Base-by-base conservation (phyloP, 2,113 vertebrate species). In the Elachura formosa region DNA sequence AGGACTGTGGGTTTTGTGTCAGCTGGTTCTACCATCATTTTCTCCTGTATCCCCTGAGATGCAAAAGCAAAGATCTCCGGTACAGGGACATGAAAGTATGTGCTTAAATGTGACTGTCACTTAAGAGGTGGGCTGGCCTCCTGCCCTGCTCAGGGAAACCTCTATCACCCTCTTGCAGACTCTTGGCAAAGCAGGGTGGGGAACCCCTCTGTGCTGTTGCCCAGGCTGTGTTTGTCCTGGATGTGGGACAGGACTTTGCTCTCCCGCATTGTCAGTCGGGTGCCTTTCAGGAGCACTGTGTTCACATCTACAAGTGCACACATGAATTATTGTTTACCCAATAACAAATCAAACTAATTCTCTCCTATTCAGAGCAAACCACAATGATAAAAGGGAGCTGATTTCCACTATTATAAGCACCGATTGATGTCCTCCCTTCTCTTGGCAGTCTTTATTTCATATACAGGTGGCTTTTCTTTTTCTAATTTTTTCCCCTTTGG, bases 401-500 rank as follows among this genome's bases (percentile, higher is more conserved):
- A 93, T 91, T 90, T 93, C 73, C 89, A 87, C 63, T 73, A 40
- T 92, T 94, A 75, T 76, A 84, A 93, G 82, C 12, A 5, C 72
- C 41, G 3, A 80, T 71, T 68, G 85, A 89, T 74, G 34, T 93
- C 95, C 86, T 95, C 69, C 88, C 83, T 94, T 95, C 56, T 82
- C 63, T 92, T 92, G 72, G 51, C 63, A 82, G 78, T 91, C 82
- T 97, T 96, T 97, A 90, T 97, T 97, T 97, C 86, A 94, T 43
- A 16, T 81, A 95, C 97, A 97, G 95, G 97, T 98, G 96, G 94
- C 64, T 89, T 97, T 95, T 87, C 75, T 96, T 68, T 38, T 29
- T 85, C 91, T 16, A 14, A 62, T 61, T 63, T 56, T 72, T 71
- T 71, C 17, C 84, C 38, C 71, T 96, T 90, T 92, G 76, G 87